These are phyloP conservation scores for Aix galericulata DNA, from an alignment of 2,113 vertebrate genomes.

Conservation along the genomic window DNA sequence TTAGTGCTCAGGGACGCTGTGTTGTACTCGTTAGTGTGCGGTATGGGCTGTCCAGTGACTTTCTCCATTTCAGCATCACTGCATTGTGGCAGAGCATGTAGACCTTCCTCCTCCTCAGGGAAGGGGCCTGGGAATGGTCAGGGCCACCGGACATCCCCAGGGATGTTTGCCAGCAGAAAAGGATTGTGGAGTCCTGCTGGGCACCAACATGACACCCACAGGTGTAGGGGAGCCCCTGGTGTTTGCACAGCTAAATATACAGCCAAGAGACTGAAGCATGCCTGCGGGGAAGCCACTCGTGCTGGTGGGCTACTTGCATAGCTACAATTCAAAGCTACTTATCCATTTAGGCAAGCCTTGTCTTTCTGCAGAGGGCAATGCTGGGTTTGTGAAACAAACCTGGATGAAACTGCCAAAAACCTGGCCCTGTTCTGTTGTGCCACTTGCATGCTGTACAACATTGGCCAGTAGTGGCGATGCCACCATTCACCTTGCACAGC, in stretches of 20 bases:
- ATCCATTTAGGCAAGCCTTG: background rate
- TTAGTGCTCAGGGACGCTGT: background rate
- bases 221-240: background rate
- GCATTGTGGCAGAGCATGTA: background rate
- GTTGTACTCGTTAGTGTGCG: background rate
- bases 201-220: rapidly evolving
- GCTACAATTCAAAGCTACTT: background rate
- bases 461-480: background rate
- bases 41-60: background rate
- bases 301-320: background rate
- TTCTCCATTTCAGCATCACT: background rate
- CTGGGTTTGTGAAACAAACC: background rate
- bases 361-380: background rate
- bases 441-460: background rate
- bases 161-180: background rate
- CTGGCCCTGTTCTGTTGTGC: background rate
- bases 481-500: background rate
- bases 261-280: background rate
- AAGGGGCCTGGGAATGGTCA: background rate
- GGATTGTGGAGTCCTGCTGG: background rate
- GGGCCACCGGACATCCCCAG: background rate
- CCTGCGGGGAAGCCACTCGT: background rate
- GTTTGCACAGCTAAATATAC: background rate
- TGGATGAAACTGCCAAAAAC: background rate
- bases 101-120: background rate